Conservation (phyloP, 2,113 vertebrate genomes). For the Tupaia chinensis region DNA sequence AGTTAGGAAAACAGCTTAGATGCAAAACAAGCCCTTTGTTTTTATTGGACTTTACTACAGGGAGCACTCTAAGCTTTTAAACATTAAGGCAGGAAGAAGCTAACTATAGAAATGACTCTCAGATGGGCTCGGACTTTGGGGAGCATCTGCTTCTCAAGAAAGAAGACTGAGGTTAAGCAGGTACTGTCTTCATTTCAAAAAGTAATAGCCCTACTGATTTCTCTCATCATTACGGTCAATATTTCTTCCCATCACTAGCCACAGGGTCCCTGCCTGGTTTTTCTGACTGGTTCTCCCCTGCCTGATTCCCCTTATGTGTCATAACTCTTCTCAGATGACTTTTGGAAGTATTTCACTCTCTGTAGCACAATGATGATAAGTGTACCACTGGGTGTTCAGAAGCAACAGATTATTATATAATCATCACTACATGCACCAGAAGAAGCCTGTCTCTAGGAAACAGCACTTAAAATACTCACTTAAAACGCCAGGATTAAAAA, state of each 20-base stretch:
- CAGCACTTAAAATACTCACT: background rate
- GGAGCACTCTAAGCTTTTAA: slow-evolving; percentile 49
- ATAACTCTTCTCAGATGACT: background rate
- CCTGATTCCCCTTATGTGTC: background rate
- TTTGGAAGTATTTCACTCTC: background rate
- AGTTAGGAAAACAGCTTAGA: slow-evolving; percentile 63
- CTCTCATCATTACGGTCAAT: background rate
- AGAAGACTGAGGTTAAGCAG: background rate
- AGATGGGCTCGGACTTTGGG: background rate
- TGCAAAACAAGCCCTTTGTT: slow-evolving; percentile 70
- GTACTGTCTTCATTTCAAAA: background rate
- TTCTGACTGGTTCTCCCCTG: background rate
- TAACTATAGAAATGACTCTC: slow-evolving; percentile 20
- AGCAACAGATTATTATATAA: background rate
- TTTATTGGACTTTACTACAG: slow-evolving; percentile 63
- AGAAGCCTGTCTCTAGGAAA: background rate
- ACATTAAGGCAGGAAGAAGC: background rate
- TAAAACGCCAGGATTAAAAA: background rate
- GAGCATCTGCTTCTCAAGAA: background rate
- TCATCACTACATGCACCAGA: background rate
- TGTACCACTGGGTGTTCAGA: background rate
- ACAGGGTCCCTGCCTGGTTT: too few relatives aligned
- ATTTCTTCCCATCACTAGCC: background rate
- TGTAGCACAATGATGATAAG: background rate
- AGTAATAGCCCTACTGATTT: background rate